phyloP scores from a whole-genome alignment of 2,797 vertebrate species.

The Acanthurus leucopareius region DNA sequence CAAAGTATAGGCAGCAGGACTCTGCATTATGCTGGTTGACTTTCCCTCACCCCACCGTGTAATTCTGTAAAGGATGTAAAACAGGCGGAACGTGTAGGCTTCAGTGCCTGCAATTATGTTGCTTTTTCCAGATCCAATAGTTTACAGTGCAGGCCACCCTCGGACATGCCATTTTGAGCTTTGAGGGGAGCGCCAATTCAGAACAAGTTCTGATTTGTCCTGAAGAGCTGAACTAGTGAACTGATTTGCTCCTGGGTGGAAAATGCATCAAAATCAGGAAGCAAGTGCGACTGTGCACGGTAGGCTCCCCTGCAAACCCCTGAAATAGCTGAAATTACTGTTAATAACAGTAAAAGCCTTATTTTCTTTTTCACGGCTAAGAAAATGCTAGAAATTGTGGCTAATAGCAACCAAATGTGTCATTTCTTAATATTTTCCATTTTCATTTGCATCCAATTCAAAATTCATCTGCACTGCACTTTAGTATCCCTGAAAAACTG shows the following conservation, averaged over 20 bases:
- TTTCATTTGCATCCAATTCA: conserved; percentile 77
- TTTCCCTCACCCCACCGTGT: conserved; percentile 71
- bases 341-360: conserved; percentile 73
- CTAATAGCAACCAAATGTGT: conserved; percentile 66
- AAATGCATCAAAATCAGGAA: conserved; percentile 70
- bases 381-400: conserved; percentile 49
- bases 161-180: conserved; percentile 71
- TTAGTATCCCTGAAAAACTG: conserved; percentile 52
- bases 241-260: conserved; percentile 75
- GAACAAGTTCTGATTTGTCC: conserved; percentile 71
- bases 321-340: conserved; percentile 66
- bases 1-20: conserved; percentile 80
- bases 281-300: conserved; percentile 56
- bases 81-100: conserved; percentile 65
- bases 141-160: conserved; percentile 70
- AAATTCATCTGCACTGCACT: conserved; percentile 70
- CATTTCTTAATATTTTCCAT: conserved; percentile 71
- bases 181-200: conserved; percentile 54
- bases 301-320: conserved; percentile 56
- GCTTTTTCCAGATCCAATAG: conserved; percentile 65
- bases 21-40: conserved; percentile 77
- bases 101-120: conserved; percentile 74
- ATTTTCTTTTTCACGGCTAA: conserved; percentile 60
- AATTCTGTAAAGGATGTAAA: conserved; percentile 75
- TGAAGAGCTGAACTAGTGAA: conserved; percentile 69